Conservation (phyloP, 2,888 invertebrate species). For the Steromphala cineraria region DNA sequence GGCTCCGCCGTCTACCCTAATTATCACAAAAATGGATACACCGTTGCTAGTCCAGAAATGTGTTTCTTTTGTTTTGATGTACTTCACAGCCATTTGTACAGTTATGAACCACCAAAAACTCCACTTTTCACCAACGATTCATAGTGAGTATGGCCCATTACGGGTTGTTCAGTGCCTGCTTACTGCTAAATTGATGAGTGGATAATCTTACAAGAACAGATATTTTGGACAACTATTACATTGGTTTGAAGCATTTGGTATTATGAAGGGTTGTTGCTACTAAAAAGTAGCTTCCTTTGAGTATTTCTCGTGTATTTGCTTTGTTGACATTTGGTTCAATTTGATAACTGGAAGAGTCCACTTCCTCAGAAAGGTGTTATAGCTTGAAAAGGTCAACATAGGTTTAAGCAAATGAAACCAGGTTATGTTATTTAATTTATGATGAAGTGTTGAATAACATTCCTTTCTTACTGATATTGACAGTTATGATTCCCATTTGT, state of each 20-base stretch:
- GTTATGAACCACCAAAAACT: conserved; percentile 90
- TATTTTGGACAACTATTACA: neutral
- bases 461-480: no score
- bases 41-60: conserved; percentile 84
- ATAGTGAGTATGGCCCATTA: conserved; percentile 84
- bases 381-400: neutral
- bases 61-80: conserved; percentile 99
- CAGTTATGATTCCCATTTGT: no score
- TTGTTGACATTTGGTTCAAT: neutral
- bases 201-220: neutral
- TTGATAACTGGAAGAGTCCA: neutral
- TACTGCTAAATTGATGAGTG: neutral
- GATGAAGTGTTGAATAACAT: no score
- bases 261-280: no score
- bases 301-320: neutral
- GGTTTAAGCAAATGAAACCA: neutral
- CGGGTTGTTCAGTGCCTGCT: neutral
- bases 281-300: no score
- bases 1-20: conserved; percentile 75
- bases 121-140: conserved; percentile 94
- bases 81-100: conserved; percentile 94
- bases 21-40: conserved; percentile 68
- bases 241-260: neutral
- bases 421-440: no score
- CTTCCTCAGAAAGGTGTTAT: neutral